Conservation (phyloP, 2,113 vertebrate genomes). For the Ptilorrhoa leucosticta region DNA sequence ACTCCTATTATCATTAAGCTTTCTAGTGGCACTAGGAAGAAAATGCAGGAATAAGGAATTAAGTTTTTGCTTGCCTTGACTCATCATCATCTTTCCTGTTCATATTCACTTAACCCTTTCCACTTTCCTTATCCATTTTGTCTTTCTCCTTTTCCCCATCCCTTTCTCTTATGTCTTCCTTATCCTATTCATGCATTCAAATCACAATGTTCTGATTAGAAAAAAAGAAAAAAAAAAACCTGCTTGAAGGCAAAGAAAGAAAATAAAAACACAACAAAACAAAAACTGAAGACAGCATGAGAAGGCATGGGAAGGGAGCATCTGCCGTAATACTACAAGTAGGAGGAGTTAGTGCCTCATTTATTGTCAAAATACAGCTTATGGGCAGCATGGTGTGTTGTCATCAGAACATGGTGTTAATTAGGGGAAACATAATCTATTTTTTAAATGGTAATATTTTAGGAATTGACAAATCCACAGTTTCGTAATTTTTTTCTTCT, state of each 20-base stretch:
- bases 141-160: not conserved
- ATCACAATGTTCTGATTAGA: not conserved
- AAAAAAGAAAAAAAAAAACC: not conserved
- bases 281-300: not conserved
- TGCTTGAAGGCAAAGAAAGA: not conserved
- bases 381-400: not conserved
- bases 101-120: not conserved
- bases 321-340: not conserved
- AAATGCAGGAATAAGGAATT: not conserved
- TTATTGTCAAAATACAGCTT: slow-evolving; percentile 12
- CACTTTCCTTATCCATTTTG: not conserved
- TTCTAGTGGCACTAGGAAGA: not conserved
- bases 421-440: slow-evolving; percentile 9
- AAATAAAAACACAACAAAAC: not conserved
- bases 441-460: not conserved
- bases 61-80: not conserved
- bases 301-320: not conserved
- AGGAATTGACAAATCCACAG: not conserved
- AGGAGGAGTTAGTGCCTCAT: not conserved
- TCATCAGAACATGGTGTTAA: not conserved
- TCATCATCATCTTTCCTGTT: not conserved
- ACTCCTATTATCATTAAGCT: not conserved
- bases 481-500: not conserved
- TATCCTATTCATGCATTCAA: not conserved
- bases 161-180: not conserved